phyloP scores from a whole-genome alignment of 2,888 invertebrate genomes.

The Belgica antarctica region DNA sequence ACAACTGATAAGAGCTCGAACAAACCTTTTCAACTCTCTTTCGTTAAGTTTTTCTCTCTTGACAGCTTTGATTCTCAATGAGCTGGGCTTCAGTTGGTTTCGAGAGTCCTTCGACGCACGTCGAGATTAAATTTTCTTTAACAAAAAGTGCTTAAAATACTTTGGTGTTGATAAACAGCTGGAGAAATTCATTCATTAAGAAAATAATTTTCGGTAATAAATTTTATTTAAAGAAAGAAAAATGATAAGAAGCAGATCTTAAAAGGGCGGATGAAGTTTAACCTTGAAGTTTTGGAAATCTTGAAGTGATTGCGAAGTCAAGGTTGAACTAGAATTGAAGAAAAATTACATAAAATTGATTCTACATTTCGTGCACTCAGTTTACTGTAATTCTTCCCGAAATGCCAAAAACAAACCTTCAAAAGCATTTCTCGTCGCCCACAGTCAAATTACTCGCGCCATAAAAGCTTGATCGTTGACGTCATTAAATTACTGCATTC shows the following conservation, averaged over 20 bases:
- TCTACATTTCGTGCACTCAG: too few species aligned
- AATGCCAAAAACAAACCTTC: too few species aligned
- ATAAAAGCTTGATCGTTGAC: neutral
- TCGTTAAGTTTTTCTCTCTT: slow-evolving; percentile 17
- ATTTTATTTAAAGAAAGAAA: neutral
- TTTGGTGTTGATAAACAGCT: neutral
- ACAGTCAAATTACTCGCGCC: neutral
- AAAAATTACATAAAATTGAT: too few species aligned
- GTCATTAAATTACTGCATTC: neutral
- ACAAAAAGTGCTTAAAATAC: neutral
- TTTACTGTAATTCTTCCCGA: too few species aligned
- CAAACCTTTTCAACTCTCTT: neutral
- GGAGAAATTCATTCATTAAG: slow-evolving; percentile 5
- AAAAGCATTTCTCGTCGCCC: neutral
- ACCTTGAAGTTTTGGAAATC: too few species aligned
- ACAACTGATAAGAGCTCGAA: neutral
- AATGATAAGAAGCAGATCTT: neutral
- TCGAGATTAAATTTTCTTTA: too few species aligned
- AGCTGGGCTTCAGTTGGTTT: neutral
- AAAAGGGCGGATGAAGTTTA: neutral
- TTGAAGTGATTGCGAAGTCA: too few species aligned
- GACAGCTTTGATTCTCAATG: neutral
- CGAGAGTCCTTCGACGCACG: neutral
- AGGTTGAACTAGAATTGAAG: too few species aligned
- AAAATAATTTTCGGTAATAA: slow-evolving; percentile 7